Evolutionary conservation across 2,888 invertebrate species (phyloP), one percentile per base, ranked within the genome.

Genomic region (Agrotis clavis): DNA sequence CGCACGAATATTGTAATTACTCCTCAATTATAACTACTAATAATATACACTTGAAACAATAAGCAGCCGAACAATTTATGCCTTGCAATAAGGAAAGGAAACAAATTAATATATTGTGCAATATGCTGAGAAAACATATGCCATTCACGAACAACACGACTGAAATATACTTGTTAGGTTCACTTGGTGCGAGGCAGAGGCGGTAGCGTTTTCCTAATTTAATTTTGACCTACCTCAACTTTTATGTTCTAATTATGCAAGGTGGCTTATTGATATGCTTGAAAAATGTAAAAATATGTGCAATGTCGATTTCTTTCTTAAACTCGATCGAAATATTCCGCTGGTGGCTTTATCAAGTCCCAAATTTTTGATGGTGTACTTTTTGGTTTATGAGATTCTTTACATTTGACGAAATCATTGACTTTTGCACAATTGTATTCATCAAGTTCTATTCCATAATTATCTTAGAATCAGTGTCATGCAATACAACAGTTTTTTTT

Each of bases 111-210:
- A 71, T 71, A 60, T 81, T 71, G 71, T 71, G 72, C 72, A 78
- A 75, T 73, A 78, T 76, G 73, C 71, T 71, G 66, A 78, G 71
- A 75, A 60, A 78, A 77, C 81, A 82, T 79, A 62, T 77, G 79
- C 74, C 72, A 81, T 79, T 83, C 72, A 83, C 60, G 64, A 72
- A 71, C 71, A 67, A 68, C 54, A 66, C 62, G 25, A 74, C 74
- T 74, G 61, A 81, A 81, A 74, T 83, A 77, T 83, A 69, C 70
- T 71, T 67, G 71, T 74, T 64, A 83, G 73, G 74, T 70, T 78
- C 56, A n/a, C 41, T 61, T 67, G 69, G 83, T 41, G 11, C 60
- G 19, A 21, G 21, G 7, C 25, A 30, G 16, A 71, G n/a, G 60
- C 66, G 69, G 4, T 19, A 71, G 84, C 83, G 81, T 53, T 62